Conservation (phyloP, 23 tunicate species). For the Diplosoma virens region DNA sequence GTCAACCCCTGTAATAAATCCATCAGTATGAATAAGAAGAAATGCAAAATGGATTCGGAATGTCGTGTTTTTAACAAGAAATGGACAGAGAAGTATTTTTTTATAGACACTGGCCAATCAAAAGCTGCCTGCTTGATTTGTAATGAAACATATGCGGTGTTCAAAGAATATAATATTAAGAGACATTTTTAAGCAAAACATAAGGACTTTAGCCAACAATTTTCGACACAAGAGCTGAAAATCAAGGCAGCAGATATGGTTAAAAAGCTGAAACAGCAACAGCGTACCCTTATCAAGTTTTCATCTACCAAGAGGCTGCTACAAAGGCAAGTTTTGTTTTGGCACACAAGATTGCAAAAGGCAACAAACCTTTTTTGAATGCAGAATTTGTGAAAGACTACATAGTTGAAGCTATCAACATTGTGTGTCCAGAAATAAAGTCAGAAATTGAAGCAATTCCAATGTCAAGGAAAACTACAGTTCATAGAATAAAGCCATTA, state of each 20-base stretch:
- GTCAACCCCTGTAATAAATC: too few relatives aligned
- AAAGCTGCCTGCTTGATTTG: conserved; percentile 37
- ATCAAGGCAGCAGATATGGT: conserved; percentile 25
- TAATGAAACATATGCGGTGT: conserved; percentile 29
- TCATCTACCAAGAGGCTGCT: too few relatives aligned
- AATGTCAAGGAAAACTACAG: conserved; percentile 38
- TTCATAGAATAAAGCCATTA: conserved; percentile 34
- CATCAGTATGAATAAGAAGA: too few relatives aligned
- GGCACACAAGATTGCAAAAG: conserved; percentile 30
- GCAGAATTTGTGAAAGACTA: conserved; percentile 45
- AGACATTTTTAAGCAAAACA: conserved; percentile 38
- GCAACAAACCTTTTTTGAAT: conserved; percentile 39
- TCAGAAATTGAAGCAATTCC: conserved; percentile 27
- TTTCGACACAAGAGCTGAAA: conserved; percentile 34
- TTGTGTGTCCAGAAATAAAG: too few relatives aligned
- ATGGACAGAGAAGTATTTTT: conserved; percentile 40
- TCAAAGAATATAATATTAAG: conserved; percentile 40
- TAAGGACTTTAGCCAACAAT: conserved; percentile 9
- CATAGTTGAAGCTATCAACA: too few relatives aligned
- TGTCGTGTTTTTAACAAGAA: too few relatives aligned
- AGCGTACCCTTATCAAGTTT: too few relatives aligned
- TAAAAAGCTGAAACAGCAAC: too few relatives aligned
- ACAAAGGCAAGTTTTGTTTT: conserved; percentile 32
- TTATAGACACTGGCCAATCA: conserved; percentile 9
- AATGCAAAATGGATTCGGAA: too few relatives aligned